Conservation (phyloP, 2,888 invertebrate genomes). For the Callosobruchus maculatus region DNA sequence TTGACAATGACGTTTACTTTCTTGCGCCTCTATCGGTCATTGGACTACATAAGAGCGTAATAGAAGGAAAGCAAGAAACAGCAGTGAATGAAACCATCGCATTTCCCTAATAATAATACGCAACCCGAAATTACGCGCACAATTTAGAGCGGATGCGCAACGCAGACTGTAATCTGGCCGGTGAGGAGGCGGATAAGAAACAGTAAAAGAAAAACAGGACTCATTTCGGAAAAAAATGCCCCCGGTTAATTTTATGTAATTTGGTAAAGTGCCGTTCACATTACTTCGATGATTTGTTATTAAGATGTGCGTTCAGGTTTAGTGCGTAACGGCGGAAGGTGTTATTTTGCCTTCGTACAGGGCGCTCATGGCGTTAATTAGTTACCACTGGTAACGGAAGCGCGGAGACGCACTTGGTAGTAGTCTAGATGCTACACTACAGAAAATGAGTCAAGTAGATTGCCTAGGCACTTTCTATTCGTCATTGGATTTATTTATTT, state of each 20-base stretch:
- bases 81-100: background rate
- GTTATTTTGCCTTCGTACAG: slow-evolving; percentile 8
- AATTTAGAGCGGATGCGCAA: background rate
- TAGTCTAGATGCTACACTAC: background rate
- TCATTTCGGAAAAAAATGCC: slow-evolving; percentile 1
- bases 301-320: slow-evolving; percentile 8
- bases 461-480: no score
- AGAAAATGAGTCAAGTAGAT: no score
- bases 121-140: background rate
- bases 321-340: slow-evolving; percentile 13
- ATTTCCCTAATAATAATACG: background rate
- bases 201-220: background rate
- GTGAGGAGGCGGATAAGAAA: background rate
- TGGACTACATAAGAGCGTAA: no score
- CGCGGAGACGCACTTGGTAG: background rate
- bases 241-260: slow-evolving; percentile 12
- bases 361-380: background rate
- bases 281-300: slow-evolving; percentile 8
- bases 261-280: slow-evolving; percentile 9
- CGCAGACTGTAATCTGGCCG: background rate
- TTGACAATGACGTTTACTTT: no score
- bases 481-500: no score
- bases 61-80: no score
- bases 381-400: background rate
- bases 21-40: no score